A percentile compares a stretch with the other conserved stretches of the same genome.
Evolutionary conservation across 2,113 vertebrate genomes (phyloP).

Genomic region (Brevimyrus niger): DNA sequence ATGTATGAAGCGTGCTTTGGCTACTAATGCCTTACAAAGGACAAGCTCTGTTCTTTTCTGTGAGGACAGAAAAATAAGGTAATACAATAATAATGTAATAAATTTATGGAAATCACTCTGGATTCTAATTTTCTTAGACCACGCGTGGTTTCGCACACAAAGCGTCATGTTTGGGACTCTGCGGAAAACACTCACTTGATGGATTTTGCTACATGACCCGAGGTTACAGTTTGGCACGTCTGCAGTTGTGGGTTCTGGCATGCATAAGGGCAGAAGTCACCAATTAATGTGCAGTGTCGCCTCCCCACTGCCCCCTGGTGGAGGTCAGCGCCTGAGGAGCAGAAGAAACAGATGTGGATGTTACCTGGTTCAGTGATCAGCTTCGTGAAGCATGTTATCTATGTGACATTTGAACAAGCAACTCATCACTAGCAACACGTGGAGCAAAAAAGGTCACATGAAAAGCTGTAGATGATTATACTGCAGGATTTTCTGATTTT

Average conservation of each 20-base stretch:
- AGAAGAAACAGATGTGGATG: not conserved
- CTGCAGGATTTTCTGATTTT: not conserved
- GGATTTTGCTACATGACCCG: not conserved
- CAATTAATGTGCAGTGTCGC: not conserved
- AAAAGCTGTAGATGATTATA: not conserved
- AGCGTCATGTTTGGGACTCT: not conserved
- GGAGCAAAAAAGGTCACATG: not conserved
- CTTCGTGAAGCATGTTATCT: not conserved
- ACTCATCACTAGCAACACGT: not conserved
- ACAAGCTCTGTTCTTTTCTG: conserved; percentile 25
- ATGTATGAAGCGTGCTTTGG: conserved; percentile 19
- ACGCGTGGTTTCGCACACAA: not conserved
- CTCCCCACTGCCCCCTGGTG: not conserved
- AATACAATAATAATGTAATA: conserved; percentile 1
- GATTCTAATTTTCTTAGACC: not conserved
- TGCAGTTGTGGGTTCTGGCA: not conserved
- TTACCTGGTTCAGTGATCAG: not conserved
- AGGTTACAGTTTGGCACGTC: not conserved
- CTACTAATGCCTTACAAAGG: conserved; percentile 30
- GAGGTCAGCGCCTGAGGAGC: not conserved
- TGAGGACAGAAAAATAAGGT: conserved; percentile 31
- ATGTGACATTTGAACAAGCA: not conserved
- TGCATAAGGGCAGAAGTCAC: not conserved
- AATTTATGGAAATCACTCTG: not conserved
- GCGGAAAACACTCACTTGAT: not conserved